phyloP scores from a whole-genome alignment of 2,113 vertebrate genomes.

The Oreochromis spilurus region DNA sequence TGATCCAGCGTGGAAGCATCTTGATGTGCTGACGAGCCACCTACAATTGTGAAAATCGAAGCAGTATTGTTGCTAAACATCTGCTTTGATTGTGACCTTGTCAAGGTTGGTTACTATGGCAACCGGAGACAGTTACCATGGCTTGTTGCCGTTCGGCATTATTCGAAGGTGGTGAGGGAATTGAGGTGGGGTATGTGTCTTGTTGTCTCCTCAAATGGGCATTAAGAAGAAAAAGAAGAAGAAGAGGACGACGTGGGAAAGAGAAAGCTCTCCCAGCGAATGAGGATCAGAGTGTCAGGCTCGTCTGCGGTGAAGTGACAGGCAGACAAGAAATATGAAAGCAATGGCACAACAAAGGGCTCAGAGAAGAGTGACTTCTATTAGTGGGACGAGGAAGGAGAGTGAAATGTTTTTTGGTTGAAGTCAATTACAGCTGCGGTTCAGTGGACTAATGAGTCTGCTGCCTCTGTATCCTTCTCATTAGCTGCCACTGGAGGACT shows the following conservation, averaged over 20 bases:
- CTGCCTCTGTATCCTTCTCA: slow-evolving; percentile 28
- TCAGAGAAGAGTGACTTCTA: background rate
- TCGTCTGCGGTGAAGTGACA: slow-evolving; percentile 13
- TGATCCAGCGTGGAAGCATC: background rate
- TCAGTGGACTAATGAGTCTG: slow-evolving; percentile 33
- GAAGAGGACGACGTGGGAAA: background rate
- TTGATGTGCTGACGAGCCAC: background rate
- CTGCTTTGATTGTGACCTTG: slow-evolving; percentile 11
- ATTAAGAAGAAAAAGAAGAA: background rate
- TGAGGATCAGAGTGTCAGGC: slow-evolving; percentile 14
- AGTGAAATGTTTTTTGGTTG: slow-evolving; percentile 28
- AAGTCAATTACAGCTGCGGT: slow-evolving; percentile 37
- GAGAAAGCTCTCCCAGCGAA: background rate
- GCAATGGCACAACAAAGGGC: background rate
- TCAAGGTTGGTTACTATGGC: slow-evolving; percentile 30
- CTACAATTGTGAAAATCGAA: background rate
- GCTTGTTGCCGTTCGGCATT: slow-evolving; percentile 17
- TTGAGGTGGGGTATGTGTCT: background rate
- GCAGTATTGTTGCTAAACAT: background rate
- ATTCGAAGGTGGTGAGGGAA: slow-evolving; percentile 8
- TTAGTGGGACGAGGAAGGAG: background rate
- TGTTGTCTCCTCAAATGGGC: background rate
- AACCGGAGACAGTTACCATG: slow-evolving; percentile 26
- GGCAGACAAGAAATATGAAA: slow-evolving; percentile 6
- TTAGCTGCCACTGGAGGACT: slow-evolving; percentile 37